These are phyloP conservation scores for Epirrhoe tristata DNA, from an alignment of 2,888 invertebrate species.

Conservation along the genomic window DNA sequence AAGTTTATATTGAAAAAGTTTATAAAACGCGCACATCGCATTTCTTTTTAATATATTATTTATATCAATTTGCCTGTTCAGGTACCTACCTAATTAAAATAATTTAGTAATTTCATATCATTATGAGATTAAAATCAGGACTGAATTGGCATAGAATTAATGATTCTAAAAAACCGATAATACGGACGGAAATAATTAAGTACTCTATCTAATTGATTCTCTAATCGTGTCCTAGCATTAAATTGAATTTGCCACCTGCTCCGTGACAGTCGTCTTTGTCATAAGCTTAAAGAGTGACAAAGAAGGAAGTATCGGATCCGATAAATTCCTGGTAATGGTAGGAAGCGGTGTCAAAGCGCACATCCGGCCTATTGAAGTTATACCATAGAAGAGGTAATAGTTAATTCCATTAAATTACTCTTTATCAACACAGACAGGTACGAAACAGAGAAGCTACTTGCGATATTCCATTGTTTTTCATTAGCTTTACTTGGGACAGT, in stretches of 20 bases:
- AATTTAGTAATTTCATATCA: no score
- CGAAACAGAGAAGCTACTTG: not conserved
- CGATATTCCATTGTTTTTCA: no score
- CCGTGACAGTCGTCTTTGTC: constrained; percentile 46
- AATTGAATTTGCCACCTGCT: constrained; percentile 77
- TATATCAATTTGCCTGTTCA: no score
- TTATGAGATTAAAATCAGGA: not conserved
- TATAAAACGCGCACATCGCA: no score
- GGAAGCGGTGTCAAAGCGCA: constrained; percentile 75
- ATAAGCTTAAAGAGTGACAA: constrained; percentile 48
- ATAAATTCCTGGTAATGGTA: constrained; percentile 55
- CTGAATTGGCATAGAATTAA: not conserved
- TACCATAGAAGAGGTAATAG: constrained; percentile 12
- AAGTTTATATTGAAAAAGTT: no score
- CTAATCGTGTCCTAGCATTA: constrained; percentile 63
- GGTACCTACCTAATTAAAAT: no score
- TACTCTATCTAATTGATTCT: constrained; percentile 50
- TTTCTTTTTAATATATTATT: no score
- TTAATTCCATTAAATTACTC: constrained; percentile 2
- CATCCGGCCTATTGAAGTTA: constrained; percentile 65
- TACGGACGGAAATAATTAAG: constrained; percentile 42
- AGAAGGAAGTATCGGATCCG: constrained; percentile 51
- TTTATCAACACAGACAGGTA: not conserved
- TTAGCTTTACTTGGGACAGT: no score
- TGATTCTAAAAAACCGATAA: not conserved